These are phyloP conservation scores for Drosophila triauraria DNA, from an alignment of 1,140 invertebrate species.

Conservation along the genomic window DNA sequence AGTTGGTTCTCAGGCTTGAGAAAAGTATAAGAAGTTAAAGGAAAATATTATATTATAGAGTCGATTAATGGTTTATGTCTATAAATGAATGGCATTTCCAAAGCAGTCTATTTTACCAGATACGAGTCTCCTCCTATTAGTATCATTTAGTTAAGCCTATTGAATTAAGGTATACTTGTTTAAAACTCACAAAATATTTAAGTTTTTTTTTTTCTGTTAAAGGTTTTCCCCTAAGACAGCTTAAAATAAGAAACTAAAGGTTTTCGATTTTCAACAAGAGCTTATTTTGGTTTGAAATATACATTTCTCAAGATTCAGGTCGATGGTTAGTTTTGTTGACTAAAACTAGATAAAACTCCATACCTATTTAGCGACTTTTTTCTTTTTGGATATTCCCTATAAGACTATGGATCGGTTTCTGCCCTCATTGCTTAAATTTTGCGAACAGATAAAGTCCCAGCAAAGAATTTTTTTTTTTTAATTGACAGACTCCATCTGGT, in stretches of 20 bases:
- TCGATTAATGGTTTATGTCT: constrained; percentile 8
- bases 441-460: no score
- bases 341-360: background rate
- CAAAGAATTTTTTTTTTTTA: no score
- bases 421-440: no score
- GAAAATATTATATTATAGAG: constrained; percentile 9
- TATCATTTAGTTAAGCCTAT: background rate
- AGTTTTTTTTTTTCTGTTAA: no score
- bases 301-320: background rate
- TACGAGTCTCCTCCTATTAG: background rate
- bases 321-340: background rate
- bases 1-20: constrained; percentile 19
- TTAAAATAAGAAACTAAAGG: no score
- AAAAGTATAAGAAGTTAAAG: background rate
- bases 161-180: background rate
- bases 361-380: background rate
- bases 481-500: no score
- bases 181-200: background rate
- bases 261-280: no score
- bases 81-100: constrained; percentile 3
- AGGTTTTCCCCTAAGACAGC: no score
- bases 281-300: no score
- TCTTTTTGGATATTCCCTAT: background rate
- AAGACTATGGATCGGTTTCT: no score
- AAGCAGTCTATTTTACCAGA: background rate